phyloP scores from a whole-genome alignment of 2,113 vertebrate species.

The Hippocampus zosterae region DNA sequence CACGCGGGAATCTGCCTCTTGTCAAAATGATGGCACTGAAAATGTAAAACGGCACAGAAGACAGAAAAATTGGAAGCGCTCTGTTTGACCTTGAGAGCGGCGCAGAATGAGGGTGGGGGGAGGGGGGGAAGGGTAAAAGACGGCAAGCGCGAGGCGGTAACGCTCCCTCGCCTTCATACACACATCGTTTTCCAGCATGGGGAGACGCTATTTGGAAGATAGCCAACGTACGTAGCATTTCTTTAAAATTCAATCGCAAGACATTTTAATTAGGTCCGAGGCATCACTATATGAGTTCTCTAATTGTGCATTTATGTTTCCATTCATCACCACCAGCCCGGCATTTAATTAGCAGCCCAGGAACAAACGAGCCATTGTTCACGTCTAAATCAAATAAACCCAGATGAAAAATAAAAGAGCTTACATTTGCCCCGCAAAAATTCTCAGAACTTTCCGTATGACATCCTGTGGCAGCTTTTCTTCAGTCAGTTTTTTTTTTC shows the following conservation, averaged over 20 bases:
- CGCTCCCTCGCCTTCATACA: neutral
- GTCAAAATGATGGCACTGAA: slow-evolving; percentile 22
- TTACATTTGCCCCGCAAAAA: neutral
- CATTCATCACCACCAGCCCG: neutral
- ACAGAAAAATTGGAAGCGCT: slow-evolving; percentile 11
- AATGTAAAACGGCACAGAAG: slow-evolving; percentile 13
- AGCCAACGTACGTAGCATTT: neutral
- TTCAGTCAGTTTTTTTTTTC: neutral
- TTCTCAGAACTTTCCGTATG: neutral
- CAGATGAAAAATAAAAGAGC: neutral
- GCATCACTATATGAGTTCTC: neutral
- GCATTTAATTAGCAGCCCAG: slow-evolving; percentile 10
- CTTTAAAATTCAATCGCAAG: neutral
- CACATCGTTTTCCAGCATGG: neutral
- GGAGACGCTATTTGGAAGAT: neutral
- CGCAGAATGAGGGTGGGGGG: no score
- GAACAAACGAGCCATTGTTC: slow-evolving; percentile 6
- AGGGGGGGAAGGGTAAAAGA: slow-evolving; percentile 27
- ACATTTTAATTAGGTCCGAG: slow-evolving; percentile 5
- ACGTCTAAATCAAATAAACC: slow-evolving; percentile 13
- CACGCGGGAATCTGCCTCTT: slow-evolving; percentile 39
- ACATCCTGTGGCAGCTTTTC: neutral
- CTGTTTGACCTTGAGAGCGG: slow-evolving; percentile 52
- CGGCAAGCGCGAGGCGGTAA: neutral
- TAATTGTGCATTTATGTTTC: slow-evolving; percentile 9